These are phyloP conservation scores for Galeopterus variegatus DNA, from an alignment of 2,113 vertebrate species.

Conservation along the genomic window DNA sequence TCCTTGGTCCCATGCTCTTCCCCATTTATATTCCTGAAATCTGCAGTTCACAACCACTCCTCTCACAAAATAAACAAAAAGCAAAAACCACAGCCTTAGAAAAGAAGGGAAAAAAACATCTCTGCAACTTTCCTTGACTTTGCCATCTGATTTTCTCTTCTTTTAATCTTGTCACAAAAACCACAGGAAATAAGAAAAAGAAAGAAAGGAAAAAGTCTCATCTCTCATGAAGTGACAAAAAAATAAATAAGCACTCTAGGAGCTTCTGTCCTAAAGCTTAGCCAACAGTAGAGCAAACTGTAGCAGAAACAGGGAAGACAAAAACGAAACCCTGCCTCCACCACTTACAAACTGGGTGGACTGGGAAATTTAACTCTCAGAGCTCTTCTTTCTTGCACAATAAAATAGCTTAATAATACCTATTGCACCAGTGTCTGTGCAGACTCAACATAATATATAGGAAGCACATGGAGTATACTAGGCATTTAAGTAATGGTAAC, in stretches of 20 bases:
- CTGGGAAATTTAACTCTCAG: background rate
- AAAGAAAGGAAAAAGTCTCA: background rate
- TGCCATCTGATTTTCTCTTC: background rate
- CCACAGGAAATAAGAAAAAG: background rate
- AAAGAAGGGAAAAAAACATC: background rate
- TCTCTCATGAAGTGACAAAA: background rate
- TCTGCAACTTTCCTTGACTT: background rate
- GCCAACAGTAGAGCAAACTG: background rate
- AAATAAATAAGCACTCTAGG: background rate
- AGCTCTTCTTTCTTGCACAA: background rate
- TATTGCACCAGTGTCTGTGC: background rate
- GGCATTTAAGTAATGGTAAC: background rate
- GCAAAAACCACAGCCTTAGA: background rate
- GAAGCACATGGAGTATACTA: background rate
- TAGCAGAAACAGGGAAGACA: background rate
- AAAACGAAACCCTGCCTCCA: background rate
- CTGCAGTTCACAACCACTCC: background rate
- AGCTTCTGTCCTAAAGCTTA: background rate
- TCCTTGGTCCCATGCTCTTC: background rate
- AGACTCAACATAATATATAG: background rate
- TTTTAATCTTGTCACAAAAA: constrained; percentile 26
- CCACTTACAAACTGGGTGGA: background rate
- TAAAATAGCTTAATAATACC: background rate
- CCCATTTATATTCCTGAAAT: background rate
- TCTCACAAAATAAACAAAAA: background rate